Base-by-base conservation (phyloP, 2,888 invertebrate genomes). In the Agonopterix arenella region DNA sequence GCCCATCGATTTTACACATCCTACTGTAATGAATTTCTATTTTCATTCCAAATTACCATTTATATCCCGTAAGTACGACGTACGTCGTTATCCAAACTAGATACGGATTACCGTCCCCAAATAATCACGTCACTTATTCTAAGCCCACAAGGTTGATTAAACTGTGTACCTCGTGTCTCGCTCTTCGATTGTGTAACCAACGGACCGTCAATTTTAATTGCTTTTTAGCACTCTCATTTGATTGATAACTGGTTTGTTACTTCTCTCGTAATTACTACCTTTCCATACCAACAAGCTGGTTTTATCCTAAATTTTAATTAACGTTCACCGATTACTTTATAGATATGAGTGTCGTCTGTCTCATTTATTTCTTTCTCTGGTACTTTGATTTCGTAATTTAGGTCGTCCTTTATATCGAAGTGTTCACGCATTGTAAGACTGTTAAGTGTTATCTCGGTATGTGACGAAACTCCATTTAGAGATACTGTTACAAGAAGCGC, bases 401-500 rank as follows among this genome's bases (percentile, higher is more conserved):
- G 80, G 74, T 75, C 74, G 66, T 59, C 55, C 60, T 66, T 66
- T 65, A 60, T 59, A 64, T 62, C 63, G 66, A 62, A 59, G 10
- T n/a, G 40, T 64, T 70, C 76, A 75, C 73, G 69, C 66, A 74
- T 72, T 66, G 11, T 70, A 71, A 56, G 52, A 57, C 54, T 58
- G 52, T 50, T 60, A 71, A 78, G 76, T 76, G 76, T 76, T 80
- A 80, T 82, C 78, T 76, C 58, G 67, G 66, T 64, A 69, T 68
- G 74, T 81, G 79, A 79, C 69, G 81, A 80, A 79, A 80, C 69
- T 68, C 65, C 64, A 73, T 80, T 76, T 73, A 68, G 68, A 68
- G 67, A 66, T 72, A 43, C 43, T 43, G 43, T 43, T 43, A 43
- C 8, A 51, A 16, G 42, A 47, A 42, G 44, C 44, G 42, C 49